Conservation (phyloP, 2,888 invertebrate genomes). For the Xestoiulus laeticollis region DNA sequence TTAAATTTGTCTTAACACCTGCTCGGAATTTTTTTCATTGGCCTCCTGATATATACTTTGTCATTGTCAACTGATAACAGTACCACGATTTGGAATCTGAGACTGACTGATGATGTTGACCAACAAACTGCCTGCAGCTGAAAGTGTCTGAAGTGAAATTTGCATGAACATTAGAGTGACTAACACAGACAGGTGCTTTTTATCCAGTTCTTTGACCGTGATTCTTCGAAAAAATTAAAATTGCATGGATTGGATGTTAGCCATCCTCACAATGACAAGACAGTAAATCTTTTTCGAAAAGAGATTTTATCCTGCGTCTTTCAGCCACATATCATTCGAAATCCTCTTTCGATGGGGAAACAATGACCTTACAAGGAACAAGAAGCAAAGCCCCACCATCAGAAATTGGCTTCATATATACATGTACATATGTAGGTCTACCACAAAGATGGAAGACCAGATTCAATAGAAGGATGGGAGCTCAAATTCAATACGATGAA, state of each 20-base stretch:
- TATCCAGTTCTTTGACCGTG: constrained; percentile 21
- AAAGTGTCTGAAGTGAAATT: neutral
- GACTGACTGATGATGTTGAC: neutral
- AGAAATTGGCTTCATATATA: constrained; percentile 9
- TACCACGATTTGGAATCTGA: neutral
- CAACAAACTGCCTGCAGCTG: neutral
- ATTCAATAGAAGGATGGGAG: too few relatives aligned
- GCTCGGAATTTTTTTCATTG: neutral
- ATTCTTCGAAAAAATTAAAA: neutral
- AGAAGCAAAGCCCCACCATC: neutral
- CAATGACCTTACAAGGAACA: neutral
- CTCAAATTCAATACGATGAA: too few relatives aligned
- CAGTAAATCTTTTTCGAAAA: neutral
- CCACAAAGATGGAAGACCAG: neutral
- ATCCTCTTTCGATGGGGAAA: neutral
- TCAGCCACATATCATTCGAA: neutral
- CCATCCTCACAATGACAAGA: neutral
- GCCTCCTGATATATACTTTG: neutral
- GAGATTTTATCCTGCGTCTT: constrained; percentile 3
- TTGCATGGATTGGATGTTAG: neutral
- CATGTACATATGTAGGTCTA: too few relatives aligned
- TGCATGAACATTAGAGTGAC: neutral
- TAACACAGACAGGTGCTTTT: neutral
- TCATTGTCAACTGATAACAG: neutral
- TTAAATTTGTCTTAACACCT: constrained; percentile 18